Percentiles rank a stretch among this genome's conserved stretches.
Evolutionary conservation across 2,888 invertebrate genomes (phyloP).

Genomic region (Rhingia rostrata): DNA sequence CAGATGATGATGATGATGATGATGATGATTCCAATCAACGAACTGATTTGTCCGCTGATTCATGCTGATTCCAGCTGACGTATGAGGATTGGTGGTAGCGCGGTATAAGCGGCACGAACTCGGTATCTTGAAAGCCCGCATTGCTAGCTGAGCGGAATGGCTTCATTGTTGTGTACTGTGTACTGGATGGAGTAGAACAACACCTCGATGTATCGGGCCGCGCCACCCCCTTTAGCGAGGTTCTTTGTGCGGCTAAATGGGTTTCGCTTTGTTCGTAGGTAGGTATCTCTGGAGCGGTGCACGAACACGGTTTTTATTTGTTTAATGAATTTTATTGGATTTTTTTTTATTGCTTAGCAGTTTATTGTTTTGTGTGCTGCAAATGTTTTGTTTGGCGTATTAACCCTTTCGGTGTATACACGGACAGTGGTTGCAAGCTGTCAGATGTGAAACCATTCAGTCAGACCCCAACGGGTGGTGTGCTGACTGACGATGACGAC

Average conservation of each 20-base stretch:
- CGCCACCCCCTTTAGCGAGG: constrained; percentile 20
- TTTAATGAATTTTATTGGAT: constrained; percentile 62
- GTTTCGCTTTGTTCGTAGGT: constrained; percentile 59
- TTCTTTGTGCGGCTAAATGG: constrained; percentile 57
- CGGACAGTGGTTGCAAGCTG: constrained; percentile 52
- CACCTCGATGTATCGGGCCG: background rate
- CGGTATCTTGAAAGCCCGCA: constrained; percentile 34
- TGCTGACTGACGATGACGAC: background rate
- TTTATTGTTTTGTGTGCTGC: constrained; percentile 57
- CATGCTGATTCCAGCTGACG: constrained; percentile 54
- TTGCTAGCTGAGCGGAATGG: constrained; percentile 10
- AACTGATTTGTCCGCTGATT: constrained; percentile 50
- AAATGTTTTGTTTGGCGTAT: constrained; percentile 38
- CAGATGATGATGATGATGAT: constrained; percentile 48
- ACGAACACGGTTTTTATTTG: constrained; percentile 53
- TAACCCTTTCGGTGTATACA: constrained; percentile 35
- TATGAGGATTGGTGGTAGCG: constrained; percentile 4
- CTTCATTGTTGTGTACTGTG: constrained; percentile 15
- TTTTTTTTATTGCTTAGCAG: constrained; percentile 36
- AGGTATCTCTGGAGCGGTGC: constrained; percentile 49
- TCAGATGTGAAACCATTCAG: constrained; percentile 64
- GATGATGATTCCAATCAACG: constrained; percentile 52
- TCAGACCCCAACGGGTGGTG: constrained; percentile 59
- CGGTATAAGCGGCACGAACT: constrained; percentile 31
- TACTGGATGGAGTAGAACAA: background rate